Evolutionary conservation across 1,140 invertebrate species (phyloP).

Genomic region (Brachionus sp.): DNA sequence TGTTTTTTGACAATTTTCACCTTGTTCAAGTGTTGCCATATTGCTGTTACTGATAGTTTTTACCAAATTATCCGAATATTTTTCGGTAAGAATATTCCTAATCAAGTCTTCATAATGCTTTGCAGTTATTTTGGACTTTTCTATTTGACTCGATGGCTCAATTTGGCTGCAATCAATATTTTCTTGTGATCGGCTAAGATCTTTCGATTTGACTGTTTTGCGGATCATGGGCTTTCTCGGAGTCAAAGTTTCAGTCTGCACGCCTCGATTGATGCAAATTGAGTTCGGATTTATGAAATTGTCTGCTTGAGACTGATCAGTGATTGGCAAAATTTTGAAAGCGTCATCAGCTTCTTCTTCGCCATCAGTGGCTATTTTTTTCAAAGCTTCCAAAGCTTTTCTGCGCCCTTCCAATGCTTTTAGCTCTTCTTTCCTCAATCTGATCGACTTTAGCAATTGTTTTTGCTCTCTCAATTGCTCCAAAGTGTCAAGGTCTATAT

Average conservation of each 20-base stretch:
- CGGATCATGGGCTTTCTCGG: constrained; percentile 2
- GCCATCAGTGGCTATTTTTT: constrained; percentile 24
- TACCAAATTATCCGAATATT: constrained; percentile 16
- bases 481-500: not conserved
- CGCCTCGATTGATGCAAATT: not conserved
- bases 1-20: not conserved
- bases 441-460: constrained; percentile 2
- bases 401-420: constrained; percentile 1
- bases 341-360: not conserved
- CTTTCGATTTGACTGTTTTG: constrained; percentile 6
- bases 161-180: not conserved
- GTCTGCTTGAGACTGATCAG: not conserved
- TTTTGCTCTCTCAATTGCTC: constrained; percentile 32
- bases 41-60: not conserved
- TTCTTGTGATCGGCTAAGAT: not conserved
- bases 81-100: not conserved
- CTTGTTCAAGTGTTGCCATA: not conserved
- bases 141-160: constrained; percentile 23
- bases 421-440: constrained; percentile 22
- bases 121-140: constrained; percentile 25
- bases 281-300: not conserved
- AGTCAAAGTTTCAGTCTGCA: not conserved
- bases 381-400: constrained; percentile 6
- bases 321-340: constrained; percentile 5
- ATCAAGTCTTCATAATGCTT: constrained; percentile 35